phyloP scores from a whole-genome alignment of 2,113 vertebrate genomes.

The Lophura nycthemera region DNA sequence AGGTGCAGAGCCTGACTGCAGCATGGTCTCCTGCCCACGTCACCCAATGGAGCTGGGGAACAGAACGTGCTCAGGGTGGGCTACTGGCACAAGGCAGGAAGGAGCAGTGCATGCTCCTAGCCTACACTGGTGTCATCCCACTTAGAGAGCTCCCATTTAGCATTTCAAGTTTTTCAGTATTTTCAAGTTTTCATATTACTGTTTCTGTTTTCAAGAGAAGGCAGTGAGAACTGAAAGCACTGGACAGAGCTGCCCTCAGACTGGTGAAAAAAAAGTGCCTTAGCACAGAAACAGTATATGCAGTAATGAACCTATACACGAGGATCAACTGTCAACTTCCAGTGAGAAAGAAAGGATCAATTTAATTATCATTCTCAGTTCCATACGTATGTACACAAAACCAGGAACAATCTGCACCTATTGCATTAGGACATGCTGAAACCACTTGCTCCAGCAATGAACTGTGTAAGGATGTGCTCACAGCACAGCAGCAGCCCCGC shows the following conservation, averaged over 20 bases:
- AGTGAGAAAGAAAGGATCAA: background rate
- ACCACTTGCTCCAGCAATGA: background rate
- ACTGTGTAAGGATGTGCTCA: background rate
- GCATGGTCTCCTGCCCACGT: background rate
- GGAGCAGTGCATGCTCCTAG: background rate
- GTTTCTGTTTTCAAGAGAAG: background rate
- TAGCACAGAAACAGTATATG: fast-evolving
- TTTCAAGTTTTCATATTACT: background rate
- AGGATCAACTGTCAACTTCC: background rate
- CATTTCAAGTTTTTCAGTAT: background rate
- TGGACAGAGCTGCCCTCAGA: background rate
- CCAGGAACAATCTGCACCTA: background rate
- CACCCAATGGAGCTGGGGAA: background rate
- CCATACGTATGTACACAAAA: background rate
- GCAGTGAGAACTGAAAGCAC: background rate
- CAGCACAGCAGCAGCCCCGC: background rate
- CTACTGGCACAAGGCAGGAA: background rate
- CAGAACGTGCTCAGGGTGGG: background rate
- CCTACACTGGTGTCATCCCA: background rate
- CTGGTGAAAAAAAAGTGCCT: background rate
- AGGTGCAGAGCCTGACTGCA: background rate
- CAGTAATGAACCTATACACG: background rate
- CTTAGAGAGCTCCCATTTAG: background rate
- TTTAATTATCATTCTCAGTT: background rate
- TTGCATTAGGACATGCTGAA: background rate